These are phyloP conservation scores for Takifugu ocellatus DNA, from an alignment of 2,797 vertebrate species.

Conservation along the genomic window DNA sequence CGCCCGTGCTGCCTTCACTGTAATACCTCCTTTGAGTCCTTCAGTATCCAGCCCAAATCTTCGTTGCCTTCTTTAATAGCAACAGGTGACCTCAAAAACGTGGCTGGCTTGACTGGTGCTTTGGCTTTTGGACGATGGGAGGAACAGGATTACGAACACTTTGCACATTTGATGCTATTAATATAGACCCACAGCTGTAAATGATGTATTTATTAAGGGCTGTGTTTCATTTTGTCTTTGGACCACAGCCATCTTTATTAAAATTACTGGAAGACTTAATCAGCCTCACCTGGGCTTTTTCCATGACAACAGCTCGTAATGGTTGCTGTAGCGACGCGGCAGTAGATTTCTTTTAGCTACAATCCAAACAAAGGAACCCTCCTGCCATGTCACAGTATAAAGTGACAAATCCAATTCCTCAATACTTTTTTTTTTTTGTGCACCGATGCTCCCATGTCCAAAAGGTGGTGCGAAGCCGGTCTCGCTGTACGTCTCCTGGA, in stretches of 20 bases:
- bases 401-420: neutral
- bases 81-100: neutral
- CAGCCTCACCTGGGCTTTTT: too few species aligned
- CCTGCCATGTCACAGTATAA: too few species aligned
- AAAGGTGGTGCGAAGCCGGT: conserved; percentile 40
- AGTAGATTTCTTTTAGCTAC: too few species aligned
- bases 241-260: neutral
- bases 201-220: neutral
- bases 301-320: neutral
- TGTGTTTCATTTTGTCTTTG: neutral
- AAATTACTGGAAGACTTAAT: neutral
- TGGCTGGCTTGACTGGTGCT: too few species aligned
- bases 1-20: conserved; percentile 16
- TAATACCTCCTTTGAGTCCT: conserved; percentile 34
- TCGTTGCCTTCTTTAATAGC: neutral
- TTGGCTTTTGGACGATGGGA: too few species aligned
- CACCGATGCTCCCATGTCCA: conserved; percentile 19
- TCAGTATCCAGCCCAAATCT: conserved; percentile 7
- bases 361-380: too few species aligned
- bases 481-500: conserved; percentile 17
- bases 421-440: conserved; percentile 29
- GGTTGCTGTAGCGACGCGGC: too few species aligned
- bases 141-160: too few species aligned
- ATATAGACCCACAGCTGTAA: neutral
- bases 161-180: neutral